Percentiles rank a stretch among this genome's conserved stretches.
phyloP scores from a whole-genome alignment of 2,113 vertebrate species.

The Semicossyphus pulcher region DNA sequence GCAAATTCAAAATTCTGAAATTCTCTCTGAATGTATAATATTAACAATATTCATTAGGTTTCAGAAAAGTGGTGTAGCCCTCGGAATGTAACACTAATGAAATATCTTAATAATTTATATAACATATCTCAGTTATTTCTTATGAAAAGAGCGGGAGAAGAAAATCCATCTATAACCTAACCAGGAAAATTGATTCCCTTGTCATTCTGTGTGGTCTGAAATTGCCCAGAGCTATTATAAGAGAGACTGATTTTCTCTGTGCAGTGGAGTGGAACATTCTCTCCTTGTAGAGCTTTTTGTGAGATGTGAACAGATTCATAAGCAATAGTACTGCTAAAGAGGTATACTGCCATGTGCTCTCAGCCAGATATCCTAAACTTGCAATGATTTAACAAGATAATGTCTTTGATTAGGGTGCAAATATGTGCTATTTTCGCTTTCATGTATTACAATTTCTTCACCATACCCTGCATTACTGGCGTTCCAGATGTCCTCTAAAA shows the following conservation, averaged over 20 bases:
- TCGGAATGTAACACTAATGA: slow-evolving; percentile 21
- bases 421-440: no score
- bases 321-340: slow-evolving; percentile 53
- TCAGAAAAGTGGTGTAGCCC: slow-evolving; percentile 14
- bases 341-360: slow-evolving; percentile 40
- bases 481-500: no score
- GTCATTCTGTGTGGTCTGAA: slow-evolving; percentile 82
- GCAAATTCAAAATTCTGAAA: slow-evolving; percentile 46
- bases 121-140: slow-evolving; percentile 72
- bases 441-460: no score
- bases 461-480: no score
- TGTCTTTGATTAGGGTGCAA: not conserved
- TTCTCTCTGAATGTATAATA: slow-evolving; percentile 24
- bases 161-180: slow-evolving; percentile 80
- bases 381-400: not conserved
- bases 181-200: slow-evolving; percentile 83
- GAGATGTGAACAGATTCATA: slow-evolving; percentile 70
- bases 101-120: slow-evolving; percentile 74
- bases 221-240: slow-evolving; percentile 80
- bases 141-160: slow-evolving; percentile 56
- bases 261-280: slow-evolving; percentile 69
- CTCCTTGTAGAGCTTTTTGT: slow-evolving; percentile 58
- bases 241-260: slow-evolving; percentile 75
- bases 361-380: slow-evolving; percentile 35
- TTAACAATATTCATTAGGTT: slow-evolving; percentile 50